Conservation (phyloP, 2,113 vertebrate genomes). For the Chaenocephalus aceratus region DNA sequence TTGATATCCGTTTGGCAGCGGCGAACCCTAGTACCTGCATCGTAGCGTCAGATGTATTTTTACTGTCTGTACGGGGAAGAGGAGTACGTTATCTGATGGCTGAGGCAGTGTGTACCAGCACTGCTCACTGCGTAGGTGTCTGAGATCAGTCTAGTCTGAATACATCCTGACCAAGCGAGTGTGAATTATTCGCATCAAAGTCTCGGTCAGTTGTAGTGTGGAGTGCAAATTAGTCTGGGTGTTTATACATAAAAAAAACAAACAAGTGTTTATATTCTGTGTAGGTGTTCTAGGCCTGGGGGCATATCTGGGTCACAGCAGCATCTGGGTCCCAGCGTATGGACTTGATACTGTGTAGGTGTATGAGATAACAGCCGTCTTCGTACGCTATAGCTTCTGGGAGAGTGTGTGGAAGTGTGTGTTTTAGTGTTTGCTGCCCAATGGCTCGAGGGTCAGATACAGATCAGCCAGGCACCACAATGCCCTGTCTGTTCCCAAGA, state of each 20-base stretch:
- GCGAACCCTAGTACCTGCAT: background rate
- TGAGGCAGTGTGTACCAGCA: background rate
- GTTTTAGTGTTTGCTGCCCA: slow-evolving; percentile 2
- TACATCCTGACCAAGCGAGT: slow-evolving; percentile 18
- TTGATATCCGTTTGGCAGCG: background rate
- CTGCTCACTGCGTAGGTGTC: slow-evolving; percentile 24
- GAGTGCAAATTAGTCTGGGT: background rate
- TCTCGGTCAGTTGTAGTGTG: slow-evolving; percentile 17
- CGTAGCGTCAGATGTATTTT: slow-evolving; percentile 38
- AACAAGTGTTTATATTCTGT: background rate
- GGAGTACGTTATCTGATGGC: slow-evolving; percentile 7
- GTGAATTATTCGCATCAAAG: background rate
- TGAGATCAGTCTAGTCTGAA: slow-evolving; percentile 42
- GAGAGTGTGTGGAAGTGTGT: slow-evolving; percentile 16
- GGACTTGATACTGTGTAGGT: slow-evolving; percentile 63
- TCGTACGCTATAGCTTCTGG: slow-evolving; percentile 24
- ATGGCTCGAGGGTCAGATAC: slow-evolving; percentile 67
- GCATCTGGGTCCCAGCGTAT: slow-evolving; percentile 62
- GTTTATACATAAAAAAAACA: slow-evolving; percentile 18
- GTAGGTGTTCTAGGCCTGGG: slow-evolving; percentile 38
- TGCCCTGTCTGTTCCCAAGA: slow-evolving; percentile 73
- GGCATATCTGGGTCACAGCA: slow-evolving; percentile 7
- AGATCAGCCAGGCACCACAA: slow-evolving; percentile 62
- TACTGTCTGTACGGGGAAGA: slow-evolving; percentile 14
- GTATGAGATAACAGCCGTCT: slow-evolving; percentile 34